A percentile compares a stretch with the other conserved stretches of the same genome.
Conservation (phyloP, 1,140 invertebrate species). For the Drosophila melanogaster region DNA sequence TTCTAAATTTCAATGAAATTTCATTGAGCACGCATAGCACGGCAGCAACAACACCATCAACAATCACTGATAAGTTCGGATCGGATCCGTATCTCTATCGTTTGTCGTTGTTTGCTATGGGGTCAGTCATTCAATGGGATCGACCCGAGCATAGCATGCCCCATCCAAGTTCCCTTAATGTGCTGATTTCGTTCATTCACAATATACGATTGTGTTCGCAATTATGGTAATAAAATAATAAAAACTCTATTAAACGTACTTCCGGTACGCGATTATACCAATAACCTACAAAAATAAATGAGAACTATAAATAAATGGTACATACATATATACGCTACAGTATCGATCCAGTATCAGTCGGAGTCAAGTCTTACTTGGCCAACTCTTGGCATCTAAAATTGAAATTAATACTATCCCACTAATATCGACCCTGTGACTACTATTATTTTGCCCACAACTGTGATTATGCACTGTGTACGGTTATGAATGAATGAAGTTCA, state of each 20-base stretch:
- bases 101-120: constrained; percentile 60
- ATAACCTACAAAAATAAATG: not conserved
- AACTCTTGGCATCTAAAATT: too few species aligned
- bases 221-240: constrained; percentile 36
- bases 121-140: constrained; percentile 67
- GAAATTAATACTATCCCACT: too few species aligned
- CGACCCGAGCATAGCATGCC: constrained; percentile 41
- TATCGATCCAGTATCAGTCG: too few species aligned
- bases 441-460: constrained; percentile 19
- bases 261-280: constrained; percentile 16
- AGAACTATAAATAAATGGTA: not conserved
- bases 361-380: too few species aligned
- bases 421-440: not conserved
- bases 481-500: constrained; percentile 68
- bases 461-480: constrained; percentile 46
- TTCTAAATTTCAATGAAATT: constrained; percentile 82
- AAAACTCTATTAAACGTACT: constrained; percentile 37
- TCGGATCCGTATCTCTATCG: constrained; percentile 66
- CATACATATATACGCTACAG: too few species aligned
- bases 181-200: constrained; percentile 16
- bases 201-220: constrained; percentile 15
- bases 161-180: not conserved
- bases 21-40: constrained; percentile 65
- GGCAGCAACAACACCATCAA: constrained; percentile 21
- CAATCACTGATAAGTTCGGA: constrained; percentile 68